Evolutionary conservation across 1,140 invertebrate species (phyloP).

Genomic region (Zaprionus kolodkinae): DNA sequence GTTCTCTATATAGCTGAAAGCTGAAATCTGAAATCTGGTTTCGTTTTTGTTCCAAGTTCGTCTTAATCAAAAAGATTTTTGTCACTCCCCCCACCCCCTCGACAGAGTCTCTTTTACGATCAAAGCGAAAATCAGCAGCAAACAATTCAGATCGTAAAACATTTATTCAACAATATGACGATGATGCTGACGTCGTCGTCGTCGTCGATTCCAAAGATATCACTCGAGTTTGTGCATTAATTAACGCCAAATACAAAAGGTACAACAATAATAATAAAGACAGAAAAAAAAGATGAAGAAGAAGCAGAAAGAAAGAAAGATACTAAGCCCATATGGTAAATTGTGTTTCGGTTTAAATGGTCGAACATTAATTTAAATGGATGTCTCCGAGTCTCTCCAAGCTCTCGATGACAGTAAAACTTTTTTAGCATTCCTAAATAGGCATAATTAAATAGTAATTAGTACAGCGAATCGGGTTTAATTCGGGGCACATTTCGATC

Average conservation of each 20-base stretch:
- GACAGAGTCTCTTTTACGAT: no score
- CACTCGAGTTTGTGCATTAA: conserved; percentile 51
- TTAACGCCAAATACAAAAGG: conserved; percentile 48
- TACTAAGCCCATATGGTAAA: conserved; percentile 36
- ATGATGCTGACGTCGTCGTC: conserved; percentile 40
- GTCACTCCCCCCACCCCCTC: no score
- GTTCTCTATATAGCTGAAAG: conserved; percentile 36
- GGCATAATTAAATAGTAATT: conserved; percentile 64
- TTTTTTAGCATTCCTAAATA: conserved; percentile 44
- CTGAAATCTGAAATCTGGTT: conserved; percentile 64
- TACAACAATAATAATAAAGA: conserved; percentile 21
- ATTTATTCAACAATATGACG: conserved; percentile 55
- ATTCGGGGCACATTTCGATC: conserved; percentile 28
- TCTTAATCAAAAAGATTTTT: conserved; percentile 55
- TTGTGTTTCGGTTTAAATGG: conserved; percentile 62
- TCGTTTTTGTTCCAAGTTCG: conserved; percentile 55
- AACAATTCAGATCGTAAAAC: conserved; percentile 64
- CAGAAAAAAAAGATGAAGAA: background rate
- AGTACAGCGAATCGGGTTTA: conserved; percentile 21
- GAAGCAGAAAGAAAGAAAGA: conserved; percentile 1
- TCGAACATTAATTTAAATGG: conserved; percentile 59
- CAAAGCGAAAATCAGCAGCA: conserved; percentile 39
- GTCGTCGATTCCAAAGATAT: conserved; percentile 61
- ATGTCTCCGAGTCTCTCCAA: background rate
- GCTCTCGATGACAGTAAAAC: conserved; percentile 43